phyloP scores from a whole-genome alignment of 2,113 vertebrate species.

The Muntiacus reevesi region DNA sequence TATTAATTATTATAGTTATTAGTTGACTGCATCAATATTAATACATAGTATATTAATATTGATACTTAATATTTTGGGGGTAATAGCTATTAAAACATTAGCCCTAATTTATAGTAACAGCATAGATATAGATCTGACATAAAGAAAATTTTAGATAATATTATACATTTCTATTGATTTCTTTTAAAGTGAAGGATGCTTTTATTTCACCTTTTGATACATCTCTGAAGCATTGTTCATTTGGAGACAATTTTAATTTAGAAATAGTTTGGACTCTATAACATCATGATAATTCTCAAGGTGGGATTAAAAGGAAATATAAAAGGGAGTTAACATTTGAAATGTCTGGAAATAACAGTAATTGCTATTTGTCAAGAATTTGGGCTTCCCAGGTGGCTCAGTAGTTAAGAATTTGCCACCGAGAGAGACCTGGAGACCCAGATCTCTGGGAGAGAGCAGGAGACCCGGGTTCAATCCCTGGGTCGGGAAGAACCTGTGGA shows the following conservation, averaged over 20 bases:
- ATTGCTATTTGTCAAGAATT: background rate
- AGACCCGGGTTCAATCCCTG: background rate
- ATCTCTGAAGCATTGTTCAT: background rate
- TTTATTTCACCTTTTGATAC: background rate
- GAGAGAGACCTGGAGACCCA: background rate
- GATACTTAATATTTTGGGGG: background rate
- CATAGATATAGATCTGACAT: background rate
- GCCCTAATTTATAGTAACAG: background rate
- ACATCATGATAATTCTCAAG: background rate
- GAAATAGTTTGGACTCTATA: background rate
- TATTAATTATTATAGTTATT: background rate
- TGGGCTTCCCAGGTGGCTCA: background rate
- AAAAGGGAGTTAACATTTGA: background rate
- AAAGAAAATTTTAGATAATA: background rate
- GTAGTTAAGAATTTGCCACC: background rate
- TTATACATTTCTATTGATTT: background rate
- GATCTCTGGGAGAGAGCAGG: background rate
- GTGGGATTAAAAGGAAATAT: background rate
- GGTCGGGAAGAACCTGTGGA: background rate
- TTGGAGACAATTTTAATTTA: background rate
- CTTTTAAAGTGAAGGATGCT: background rate
- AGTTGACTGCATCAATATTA: background rate
- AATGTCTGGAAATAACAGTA: background rate
- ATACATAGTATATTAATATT: background rate
- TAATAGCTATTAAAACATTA: background rate